Evolutionary conservation across 2,888 invertebrate species (phyloP), one percentile per base, ranked within the genome.

Genomic region (Caenorhabditis auriculariae): DNA sequence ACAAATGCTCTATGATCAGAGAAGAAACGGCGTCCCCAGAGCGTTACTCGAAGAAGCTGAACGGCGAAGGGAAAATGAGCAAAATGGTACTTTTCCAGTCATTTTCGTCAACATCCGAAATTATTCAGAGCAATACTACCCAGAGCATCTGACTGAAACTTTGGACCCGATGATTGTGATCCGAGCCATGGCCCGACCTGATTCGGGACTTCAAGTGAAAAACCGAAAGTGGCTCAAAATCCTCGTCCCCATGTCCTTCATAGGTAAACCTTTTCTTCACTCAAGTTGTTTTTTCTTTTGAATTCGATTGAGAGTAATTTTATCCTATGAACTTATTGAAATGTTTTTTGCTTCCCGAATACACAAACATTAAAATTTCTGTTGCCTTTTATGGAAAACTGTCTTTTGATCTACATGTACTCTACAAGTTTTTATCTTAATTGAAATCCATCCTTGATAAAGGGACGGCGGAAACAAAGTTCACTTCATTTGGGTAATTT

Each of bases 151-250:
- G n/a, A 55, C 62, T 1, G 53, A 55, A 17, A 23, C 57, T 12
- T 59, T 67, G 38, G 70, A 70, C 52, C 65, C 67, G 9, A 29
- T 65, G 46, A 45, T 59, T 19, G 63, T 98, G 53, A 93, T 94
- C 2, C 87, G 91, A 72, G 91, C 91, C 41, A 96, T 98, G 96
- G 90, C 93, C 49, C 88, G 91, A 74, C 90, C 92, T 0, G 93
- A 96, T 81, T 95, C 94, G 26, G 93, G 96, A 0, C 85, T 98
- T 46, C 95, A 95, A 84, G 93, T 98, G 62, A 87, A 94, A 58
- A 95, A 98, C 85, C 87, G 98, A 9, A 93, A 94, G 90, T 99
- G 98, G 98, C 85, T 98, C 27, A 98, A 98, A 86, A 96, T 98
- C 69, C 93, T 93, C 23, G 96, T 98, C 81, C 94, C 95, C 51